phyloP scores from a whole-genome alignment of 2,113 vertebrate genomes.

The Corydoras maculifer region DNA sequence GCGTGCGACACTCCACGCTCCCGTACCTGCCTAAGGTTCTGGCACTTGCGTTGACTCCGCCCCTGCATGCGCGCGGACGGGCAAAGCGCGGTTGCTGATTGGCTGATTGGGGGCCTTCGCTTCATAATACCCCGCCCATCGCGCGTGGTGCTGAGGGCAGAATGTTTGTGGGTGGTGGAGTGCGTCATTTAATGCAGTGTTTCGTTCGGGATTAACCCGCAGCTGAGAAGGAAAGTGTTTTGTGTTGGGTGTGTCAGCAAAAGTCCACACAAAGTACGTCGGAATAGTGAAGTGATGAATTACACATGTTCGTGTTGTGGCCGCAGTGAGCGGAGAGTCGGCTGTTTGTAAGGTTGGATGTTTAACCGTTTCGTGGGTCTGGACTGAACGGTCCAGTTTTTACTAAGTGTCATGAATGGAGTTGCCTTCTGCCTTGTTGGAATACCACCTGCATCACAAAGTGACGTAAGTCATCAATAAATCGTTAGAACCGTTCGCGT shows the following conservation, averaged over 20 bases:
- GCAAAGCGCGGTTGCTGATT: conserved; percentile 1
- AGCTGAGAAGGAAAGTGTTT: conserved; percentile 35
- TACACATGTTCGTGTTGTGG: no score
- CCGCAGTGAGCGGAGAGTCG: background rate
- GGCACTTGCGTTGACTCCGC: conserved; percentile 7
- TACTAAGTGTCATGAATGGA: conserved; percentile 80
- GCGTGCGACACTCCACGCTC: background rate
- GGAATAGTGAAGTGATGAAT: background rate
- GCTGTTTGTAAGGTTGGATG: background rate
- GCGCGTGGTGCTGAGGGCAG: conserved; percentile 20
- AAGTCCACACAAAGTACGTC: conserved; percentile 17
- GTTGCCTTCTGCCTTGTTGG: conserved; percentile 92
- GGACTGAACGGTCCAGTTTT: conserved; percentile 41
- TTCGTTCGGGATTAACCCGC: conserved; percentile 23
- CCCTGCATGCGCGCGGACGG: background rate
- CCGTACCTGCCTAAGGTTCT: conserved; percentile 8
- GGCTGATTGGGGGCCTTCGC: background rate
- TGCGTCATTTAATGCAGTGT: conserved; percentile 6
- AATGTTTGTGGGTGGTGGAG: conserved; percentile 23
- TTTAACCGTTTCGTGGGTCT: conserved; percentile 8
- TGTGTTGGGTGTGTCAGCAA: conserved; percentile 12
- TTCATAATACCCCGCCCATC: conserved; percentile 10
- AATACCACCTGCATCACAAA: conserved; percentile 74
- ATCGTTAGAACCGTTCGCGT: no score
- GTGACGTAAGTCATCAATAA: conserved; percentile 58